Percentiles rank a stretch among this genome's conserved stretches.
These are phyloP conservation scores for Enteromius trimaculatus DNA, from an alignment of 2,797 vertebrate species.

Conservation along the genomic window DNA sequence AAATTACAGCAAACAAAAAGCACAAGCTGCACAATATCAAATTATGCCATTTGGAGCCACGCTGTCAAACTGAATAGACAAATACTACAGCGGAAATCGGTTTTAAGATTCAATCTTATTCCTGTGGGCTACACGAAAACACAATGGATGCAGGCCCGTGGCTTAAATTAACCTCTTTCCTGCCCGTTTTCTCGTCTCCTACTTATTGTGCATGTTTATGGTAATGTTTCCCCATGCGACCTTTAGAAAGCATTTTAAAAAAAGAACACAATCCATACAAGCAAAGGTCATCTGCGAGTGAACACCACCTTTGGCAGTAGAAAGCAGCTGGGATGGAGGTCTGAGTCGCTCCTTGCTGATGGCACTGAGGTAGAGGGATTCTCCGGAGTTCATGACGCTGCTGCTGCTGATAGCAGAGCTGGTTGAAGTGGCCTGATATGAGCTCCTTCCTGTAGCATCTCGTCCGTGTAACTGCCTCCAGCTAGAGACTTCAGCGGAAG, in stretches of 20 bases:
- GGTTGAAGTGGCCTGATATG: conserved; percentile 57
- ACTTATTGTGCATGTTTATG: conserved; percentile 53
- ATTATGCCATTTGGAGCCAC: conserved; percentile 32
- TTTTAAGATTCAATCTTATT: background rate
- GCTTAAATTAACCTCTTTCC: conserved; percentile 15
- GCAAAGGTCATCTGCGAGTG: conserved; percentile 55
- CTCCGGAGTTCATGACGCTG: conserved; percentile 59
- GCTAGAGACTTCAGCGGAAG: conserved; percentile 56
- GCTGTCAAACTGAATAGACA: background rate
- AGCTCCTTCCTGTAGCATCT: conserved; percentile 55
- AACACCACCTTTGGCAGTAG: conserved; percentile 70
- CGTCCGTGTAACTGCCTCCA: conserved; percentile 61
- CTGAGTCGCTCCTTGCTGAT: conserved; percentile 62
- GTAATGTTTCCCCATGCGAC: conserved; percentile 53
- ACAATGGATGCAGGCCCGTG: background rate
- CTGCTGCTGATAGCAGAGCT: conserved; percentile 51
- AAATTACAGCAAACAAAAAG: conserved; percentile 36
- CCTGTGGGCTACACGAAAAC: background rate
- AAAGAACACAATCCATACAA: conserved; percentile 46
- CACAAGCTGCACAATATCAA: conserved; percentile 10
- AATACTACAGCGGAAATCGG: conserved; percentile 13
- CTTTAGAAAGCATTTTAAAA: conserved; percentile 57
- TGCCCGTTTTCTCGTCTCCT: conserved; percentile 27
- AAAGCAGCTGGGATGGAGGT: conserved; percentile 62
- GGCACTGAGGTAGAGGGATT: conserved; percentile 63